Percentiles rank a stretch among this genome's conserved stretches.
Evolutionary conservation across 2,113 vertebrate species (phyloP).

Genomic region (Electrona antarctica): DNA sequence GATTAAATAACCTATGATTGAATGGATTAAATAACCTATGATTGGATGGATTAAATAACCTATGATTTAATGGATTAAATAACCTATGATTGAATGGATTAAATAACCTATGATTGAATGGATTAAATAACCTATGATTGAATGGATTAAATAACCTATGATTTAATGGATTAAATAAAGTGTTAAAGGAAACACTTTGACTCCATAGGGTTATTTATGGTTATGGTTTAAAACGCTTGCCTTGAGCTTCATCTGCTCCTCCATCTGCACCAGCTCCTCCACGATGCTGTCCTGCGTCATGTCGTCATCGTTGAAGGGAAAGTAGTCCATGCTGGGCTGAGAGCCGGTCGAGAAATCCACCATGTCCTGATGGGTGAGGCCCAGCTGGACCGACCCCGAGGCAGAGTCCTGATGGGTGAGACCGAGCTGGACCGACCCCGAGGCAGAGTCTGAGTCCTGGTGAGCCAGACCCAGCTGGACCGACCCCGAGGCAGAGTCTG

Average conservation of each 20-base stretch:
- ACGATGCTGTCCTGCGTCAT: conserved; percentile 99
- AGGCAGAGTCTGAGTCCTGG: conserved; percentile 80
- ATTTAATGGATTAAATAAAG: too few species aligned
- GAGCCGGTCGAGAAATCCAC: conserved; percentile 90
- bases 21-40: too few species aligned
- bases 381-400: too few species aligned
- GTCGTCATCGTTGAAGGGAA: conserved; percentile 96
- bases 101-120: too few species aligned
- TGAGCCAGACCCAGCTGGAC: conserved; percentile 66
- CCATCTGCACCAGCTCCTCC: conserved; percentile 98
- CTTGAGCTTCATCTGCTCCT: conserved; percentile 97
- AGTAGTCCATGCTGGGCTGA: conserved; percentile 91
- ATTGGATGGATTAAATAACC: too few species aligned
- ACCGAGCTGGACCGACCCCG: conserved; percentile 84
- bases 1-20: too few species aligned
- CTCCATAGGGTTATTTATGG: too few species aligned
- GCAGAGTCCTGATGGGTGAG: conserved; percentile 72
- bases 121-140: too few species aligned
- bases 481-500: conserved; percentile 55
- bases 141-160: too few species aligned
- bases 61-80: too few species aligned
- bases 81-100: too few species aligned
- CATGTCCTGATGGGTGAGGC: conserved; percentile 79
- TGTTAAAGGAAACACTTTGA: too few species aligned
- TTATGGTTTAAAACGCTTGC: not conserved